A percentile compares a stretch with the other conserved stretches of the same genome.
Conservation (phyloP, 1,140 invertebrate species). For the Trypoxylus dichotomus region DNA sequence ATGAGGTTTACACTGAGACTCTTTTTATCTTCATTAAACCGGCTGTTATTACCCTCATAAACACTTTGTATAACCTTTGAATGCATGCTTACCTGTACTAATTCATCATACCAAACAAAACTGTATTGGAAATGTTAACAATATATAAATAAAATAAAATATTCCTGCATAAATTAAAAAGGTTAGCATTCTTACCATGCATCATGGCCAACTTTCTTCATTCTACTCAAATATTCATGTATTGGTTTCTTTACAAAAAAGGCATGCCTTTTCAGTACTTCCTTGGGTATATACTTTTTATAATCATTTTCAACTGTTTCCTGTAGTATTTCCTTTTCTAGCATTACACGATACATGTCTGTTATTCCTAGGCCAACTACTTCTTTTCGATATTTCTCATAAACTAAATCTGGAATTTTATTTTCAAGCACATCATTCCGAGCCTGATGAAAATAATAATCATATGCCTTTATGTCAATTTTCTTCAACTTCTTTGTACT, state of each 20-base stretch:
- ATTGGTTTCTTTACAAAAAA: conserved; percentile 77
- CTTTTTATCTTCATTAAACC: too few relatives aligned
- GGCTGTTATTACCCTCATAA: too few relatives aligned
- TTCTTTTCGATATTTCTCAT: conserved; percentile 73
- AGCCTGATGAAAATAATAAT: conserved; percentile 86
- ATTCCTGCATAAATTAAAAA: background rate
- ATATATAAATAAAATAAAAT: too few relatives aligned
- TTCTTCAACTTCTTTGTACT: conserved; percentile 65
- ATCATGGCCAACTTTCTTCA: conserved; percentile 62
- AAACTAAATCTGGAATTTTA: conserved; percentile 75
- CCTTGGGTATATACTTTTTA: conserved; percentile 79
- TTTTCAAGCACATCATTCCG: conserved; percentile 76
- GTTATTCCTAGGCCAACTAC: conserved; percentile 79
- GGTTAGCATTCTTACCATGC: conserved; percentile 54
- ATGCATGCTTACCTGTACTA: too few relatives aligned
- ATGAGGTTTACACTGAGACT: too few relatives aligned
- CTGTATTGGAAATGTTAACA: too few relatives aligned
- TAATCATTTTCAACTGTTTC: conserved; percentile 74
- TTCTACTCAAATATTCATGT: conserved; percentile 64
- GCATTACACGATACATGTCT: conserved; percentile 81
- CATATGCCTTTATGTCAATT: conserved; percentile 72
- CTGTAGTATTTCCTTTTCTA: conserved; percentile 67
- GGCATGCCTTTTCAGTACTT: conserved; percentile 70
- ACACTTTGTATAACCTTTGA: too few relatives aligned
- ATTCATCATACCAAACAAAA: too few relatives aligned